phyloP scores from a whole-genome alignment of 2,797 vertebrate genomes.

The Hypotaenidia okinawae region DNA sequence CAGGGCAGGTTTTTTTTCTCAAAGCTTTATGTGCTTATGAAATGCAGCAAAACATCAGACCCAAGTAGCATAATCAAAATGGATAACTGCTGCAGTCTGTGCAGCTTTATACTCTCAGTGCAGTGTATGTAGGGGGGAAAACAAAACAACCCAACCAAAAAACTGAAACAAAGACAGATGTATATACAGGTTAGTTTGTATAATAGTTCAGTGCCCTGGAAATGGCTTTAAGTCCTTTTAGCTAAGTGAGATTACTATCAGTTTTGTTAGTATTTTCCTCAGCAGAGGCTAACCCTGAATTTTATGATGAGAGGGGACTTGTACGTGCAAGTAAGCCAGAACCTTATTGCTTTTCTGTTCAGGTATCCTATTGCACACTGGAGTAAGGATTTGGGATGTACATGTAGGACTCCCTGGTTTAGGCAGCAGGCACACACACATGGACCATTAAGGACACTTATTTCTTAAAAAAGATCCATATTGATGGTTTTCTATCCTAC shows the following conservation, averaged over 20 bases:
- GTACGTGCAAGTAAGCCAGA: background rate
- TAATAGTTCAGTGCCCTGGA: background rate
- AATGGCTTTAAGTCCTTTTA: background rate
- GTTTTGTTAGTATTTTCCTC: background rate
- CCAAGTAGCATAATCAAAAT: background rate
- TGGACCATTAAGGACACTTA: background rate
- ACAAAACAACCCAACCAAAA: too few relatives aligned
- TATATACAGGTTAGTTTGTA: background rate
- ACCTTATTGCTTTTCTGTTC: background rate
- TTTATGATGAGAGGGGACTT: background rate
- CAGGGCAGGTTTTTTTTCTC: background rate
- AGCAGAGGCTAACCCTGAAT: background rate
- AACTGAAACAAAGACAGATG: background rate
- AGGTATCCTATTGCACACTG: background rate
- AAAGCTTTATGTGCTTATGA: background rate
- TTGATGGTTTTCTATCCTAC: background rate
- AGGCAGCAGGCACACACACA: background rate
- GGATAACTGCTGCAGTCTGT: background rate
- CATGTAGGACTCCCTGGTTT: background rate
- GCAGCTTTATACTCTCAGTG: background rate
- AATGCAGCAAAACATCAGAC: background rate
- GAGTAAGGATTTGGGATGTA: background rate
- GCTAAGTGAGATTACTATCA: background rate
- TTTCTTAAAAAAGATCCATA: background rate
- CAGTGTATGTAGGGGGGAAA: accelerated